Base-by-base conservation (phyloP, 2,113 vertebrate species). In the Nibea albiflora region DNA sequence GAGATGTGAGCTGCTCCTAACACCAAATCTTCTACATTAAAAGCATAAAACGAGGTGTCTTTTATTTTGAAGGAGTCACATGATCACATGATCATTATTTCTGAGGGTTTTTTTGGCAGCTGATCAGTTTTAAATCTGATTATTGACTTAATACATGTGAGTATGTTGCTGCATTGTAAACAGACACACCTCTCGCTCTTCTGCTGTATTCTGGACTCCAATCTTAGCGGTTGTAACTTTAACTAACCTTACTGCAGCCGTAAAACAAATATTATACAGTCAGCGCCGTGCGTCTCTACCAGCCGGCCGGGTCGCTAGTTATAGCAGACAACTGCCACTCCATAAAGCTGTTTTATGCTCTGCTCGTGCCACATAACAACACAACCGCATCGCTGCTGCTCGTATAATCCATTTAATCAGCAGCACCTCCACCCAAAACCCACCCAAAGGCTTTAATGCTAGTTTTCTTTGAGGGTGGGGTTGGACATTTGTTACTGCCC, bases 401-500 rank as follows among this genome's bases (percentile, higher is more conserved):
- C n/a, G 52, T 44, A 39, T 31, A 24, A 20, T 7, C 42, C 31
- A 6, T 73, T 83, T 67, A 60, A 67, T 53, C 58, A 28, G 24
- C 50, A 24, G 14, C 46, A 61, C 39, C 39, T 26, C 24, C 42
- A 11, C 4, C 9, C 17, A 46, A 52, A 56, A 70, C 42, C 57
- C 16, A 39, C 31, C 50, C 24, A 35, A 17, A 46, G 47, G 35
- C 24, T 31, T 3, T 19, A 19, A 54, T 16, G 31, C 50, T 26
- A 5, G 31, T 24, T 76, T 80, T n/a, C 39, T 56, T 42, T 81
- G 49, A 46, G 35, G 56, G 14, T 28, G 10, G n/a, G 49, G 35
- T 39, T 39, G 35, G 35, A 39, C 53, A n/a, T 68, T 73, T 82
- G 52, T 74, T n/a, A n/a, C n/a, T n/a, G n/a, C n/a, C n/a, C n/a